phyloP scores from a whole-genome alignment of 1,140 invertebrate genomes.

The Nephila pilipes region DNA sequence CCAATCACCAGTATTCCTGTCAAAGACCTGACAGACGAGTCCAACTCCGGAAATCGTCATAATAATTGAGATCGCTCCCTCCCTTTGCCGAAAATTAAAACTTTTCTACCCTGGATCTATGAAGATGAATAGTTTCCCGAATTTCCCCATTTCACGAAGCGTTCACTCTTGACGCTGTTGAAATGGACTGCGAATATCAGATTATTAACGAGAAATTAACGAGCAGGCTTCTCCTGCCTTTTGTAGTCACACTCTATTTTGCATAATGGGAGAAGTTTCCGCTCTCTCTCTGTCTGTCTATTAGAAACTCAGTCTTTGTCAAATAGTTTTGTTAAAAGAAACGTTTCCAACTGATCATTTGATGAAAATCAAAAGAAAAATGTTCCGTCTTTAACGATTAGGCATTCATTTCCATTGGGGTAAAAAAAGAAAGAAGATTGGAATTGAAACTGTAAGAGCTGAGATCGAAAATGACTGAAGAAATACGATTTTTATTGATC shows the following conservation, averaged over 20 bases:
- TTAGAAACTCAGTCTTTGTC: background rate
- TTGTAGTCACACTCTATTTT: constrained; percentile 39
- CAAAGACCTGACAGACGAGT: background rate
- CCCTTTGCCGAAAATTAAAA: background rate
- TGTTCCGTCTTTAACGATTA: constrained; percentile 15
- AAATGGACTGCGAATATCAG: constrained; percentile 65
- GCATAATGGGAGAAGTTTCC: constrained; percentile 55
- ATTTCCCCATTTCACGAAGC: background rate
- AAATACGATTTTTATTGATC: background rate
- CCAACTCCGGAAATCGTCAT: background rate
- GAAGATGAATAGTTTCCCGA: background rate
- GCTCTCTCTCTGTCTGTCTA: background rate
- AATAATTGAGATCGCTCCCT: background rate
- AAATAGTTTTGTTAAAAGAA: constrained; percentile 40
- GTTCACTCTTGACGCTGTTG: constrained; percentile 1
- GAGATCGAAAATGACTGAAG: background rate
- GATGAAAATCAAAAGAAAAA: background rate
- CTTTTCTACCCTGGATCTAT: background rate
- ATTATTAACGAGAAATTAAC: constrained; percentile 69
- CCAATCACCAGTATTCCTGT: too few species aligned
- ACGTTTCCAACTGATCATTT: constrained; percentile 9
- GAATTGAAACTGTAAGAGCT: background rate
- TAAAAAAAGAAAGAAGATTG: background rate
- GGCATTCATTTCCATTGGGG: background rate
- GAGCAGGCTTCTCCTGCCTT: constrained; percentile 10